Conservation (phyloP, 2,888 invertebrate genomes). For the Erynnis tages region DNA sequence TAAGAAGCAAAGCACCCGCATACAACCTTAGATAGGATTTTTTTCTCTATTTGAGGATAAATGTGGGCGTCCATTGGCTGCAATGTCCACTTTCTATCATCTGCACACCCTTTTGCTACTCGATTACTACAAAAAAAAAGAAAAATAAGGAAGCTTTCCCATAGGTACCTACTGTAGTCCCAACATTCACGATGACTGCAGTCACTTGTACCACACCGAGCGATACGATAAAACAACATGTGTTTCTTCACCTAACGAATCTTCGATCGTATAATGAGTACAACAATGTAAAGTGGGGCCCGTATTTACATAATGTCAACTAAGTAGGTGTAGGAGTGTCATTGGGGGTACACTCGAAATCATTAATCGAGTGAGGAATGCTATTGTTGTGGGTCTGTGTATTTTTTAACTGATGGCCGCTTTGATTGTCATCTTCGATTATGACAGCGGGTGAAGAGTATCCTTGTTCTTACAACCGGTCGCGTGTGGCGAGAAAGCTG, state of each 20-base stretch:
- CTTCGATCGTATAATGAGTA: conserved; percentile 77
- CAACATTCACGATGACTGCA: no score
- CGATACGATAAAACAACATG: conserved; percentile 76
- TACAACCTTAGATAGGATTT: no score
- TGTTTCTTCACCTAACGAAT: conserved; percentile 82
- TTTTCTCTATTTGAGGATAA: no score
- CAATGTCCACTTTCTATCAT: no score
- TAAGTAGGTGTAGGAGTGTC: conserved; percentile 78
- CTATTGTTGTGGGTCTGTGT: conserved; percentile 65
- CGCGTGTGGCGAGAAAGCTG: conserved; percentile 22
- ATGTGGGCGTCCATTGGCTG: no score
- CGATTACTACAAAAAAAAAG: no score
- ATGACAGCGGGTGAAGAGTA: conserved; percentile 47
- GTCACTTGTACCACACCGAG: conserved; percentile 35
- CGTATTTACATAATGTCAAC: conserved; percentile 81
- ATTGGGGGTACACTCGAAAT: conserved; percentile 55
- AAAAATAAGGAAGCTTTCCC: no score
- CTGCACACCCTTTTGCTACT: no score
- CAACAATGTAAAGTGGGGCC: conserved; percentile 77
- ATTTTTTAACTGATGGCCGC: conserved; percentile 59
- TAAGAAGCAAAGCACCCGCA: no score
- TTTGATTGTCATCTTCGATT: conserved; percentile 50
- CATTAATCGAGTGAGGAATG: conserved; percentile 79
- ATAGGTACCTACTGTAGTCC: no score
- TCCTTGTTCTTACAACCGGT: conserved; percentile 37